Conservation (phyloP, 2,888 invertebrate species). For the Oligia fasciuncula region DNA sequence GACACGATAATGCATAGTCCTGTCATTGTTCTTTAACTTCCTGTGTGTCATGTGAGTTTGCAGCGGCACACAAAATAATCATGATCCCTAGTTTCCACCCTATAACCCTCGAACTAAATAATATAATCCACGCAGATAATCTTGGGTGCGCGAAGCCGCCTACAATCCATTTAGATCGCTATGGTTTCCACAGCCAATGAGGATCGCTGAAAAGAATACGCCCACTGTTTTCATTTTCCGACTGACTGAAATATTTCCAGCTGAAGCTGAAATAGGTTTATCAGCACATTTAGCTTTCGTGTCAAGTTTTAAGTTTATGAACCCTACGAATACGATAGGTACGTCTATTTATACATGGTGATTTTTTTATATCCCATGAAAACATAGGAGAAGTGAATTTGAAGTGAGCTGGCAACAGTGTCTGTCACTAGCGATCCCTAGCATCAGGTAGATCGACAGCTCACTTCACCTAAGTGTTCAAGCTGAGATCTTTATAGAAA, state of each 20-base stretch:
- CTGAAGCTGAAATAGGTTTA: not conserved
- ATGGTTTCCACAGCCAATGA: slow-evolving; percentile 25
- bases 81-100: not conserved
- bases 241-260: not conserved
- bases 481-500: no score
- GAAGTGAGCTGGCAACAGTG: no score
- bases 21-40: not conserved
- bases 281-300: not conserved
- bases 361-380: no score
- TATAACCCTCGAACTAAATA: not conserved
- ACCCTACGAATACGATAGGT: not conserved
- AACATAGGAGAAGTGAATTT: no score
- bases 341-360: no score
- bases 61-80: no score
- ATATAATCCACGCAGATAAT: not conserved
- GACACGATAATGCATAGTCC: not conserved
- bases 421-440: no score
- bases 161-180: not conserved
- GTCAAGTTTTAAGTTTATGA: not conserved
- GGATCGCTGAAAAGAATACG: slow-evolving; percentile 22
- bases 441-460: no score
- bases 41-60: no score
- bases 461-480: no score
- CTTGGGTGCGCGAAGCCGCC: slow-evolving; percentile 4
- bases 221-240: slow-evolving; percentile 16